A percentile compares a stretch with the other conserved stretches of the same genome.
Evolutionary conservation across 2,113 vertebrate species (phyloP).

Genomic region (Calonectris borealis): DNA sequence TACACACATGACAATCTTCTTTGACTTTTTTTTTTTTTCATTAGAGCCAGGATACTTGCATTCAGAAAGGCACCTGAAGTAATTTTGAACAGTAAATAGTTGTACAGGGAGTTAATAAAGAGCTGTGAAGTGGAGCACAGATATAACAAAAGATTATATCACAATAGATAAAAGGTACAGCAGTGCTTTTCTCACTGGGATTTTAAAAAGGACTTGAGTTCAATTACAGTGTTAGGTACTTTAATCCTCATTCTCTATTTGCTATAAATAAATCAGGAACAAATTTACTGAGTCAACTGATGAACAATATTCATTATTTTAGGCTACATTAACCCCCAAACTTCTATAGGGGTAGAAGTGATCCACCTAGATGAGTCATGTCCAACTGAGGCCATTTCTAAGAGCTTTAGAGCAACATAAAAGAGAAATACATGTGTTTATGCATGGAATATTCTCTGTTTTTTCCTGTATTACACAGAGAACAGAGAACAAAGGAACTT

Average conservation of each 20-base stretch:
- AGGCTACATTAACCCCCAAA: neutral
- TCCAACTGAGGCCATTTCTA: neutral
- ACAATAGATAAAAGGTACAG: neutral
- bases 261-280: neutral
- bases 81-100: conserved; percentile 34
- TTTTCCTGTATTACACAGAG: neutral
- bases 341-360: neutral
- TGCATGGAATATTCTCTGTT: neutral
- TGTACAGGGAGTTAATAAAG: conserved; percentile 29
- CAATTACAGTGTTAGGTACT: neutral
- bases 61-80: neutral
- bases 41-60: neutral
- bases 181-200: neutral
- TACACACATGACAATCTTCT: neutral
- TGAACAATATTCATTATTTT: neutral
- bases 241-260: neutral
- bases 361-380: neutral
- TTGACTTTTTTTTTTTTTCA: neutral
- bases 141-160: conserved; percentile 23
- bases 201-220: conserved; percentile 18
- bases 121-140: neutral
- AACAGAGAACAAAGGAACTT: neutral
- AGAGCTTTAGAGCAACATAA: neutral
- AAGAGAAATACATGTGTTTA: neutral
- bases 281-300: neutral